Evolutionary conservation across 2,797 vertebrate genomes (phyloP).

Genomic region (Falco biarmicus): DNA sequence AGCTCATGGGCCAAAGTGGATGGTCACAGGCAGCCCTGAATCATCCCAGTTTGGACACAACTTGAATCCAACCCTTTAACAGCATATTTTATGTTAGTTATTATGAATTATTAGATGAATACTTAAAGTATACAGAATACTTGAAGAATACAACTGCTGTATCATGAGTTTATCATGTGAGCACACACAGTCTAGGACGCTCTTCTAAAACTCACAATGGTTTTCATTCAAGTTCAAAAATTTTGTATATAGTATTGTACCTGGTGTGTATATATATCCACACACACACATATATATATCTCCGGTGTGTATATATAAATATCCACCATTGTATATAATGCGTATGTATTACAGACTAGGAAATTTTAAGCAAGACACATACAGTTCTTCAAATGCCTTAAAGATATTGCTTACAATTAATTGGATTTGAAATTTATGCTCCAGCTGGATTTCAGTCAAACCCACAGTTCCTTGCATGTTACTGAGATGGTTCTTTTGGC

Average conservation of each 20-base stretch:
- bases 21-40: neutral
- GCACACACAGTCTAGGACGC: neutral
- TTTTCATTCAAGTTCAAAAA: slow-evolving; percentile 48
- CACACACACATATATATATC: neutral
- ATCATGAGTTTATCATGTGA: neutral
- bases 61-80: neutral
- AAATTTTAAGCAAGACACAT: slow-evolving; percentile 24
- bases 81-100: neutral
- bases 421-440: slow-evolving; percentile 49
- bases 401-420: slow-evolving; percentile 65
- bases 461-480: slow-evolving; percentile 51
- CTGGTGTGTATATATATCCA: neutral
- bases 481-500: slow-evolving; percentile 67
- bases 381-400: slow-evolving; percentile 19
- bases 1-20: neutral
- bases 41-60: neutral
- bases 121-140: neutral
- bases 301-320: slow-evolving; percentile 13
- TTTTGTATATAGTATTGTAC: slow-evolving; percentile 18
- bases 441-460: slow-evolving; percentile 63
- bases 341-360: neutral
- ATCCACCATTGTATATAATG: neutral
- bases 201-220: neutral
- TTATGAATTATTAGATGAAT: neutral
- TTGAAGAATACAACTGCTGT: neutral